A percentile compares a stretch with the other conserved stretches of the same genome.
Evolutionary conservation across 1,140 invertebrate genomes (phyloP).

Genomic region (Leptinotarsa lineolata): DNA sequence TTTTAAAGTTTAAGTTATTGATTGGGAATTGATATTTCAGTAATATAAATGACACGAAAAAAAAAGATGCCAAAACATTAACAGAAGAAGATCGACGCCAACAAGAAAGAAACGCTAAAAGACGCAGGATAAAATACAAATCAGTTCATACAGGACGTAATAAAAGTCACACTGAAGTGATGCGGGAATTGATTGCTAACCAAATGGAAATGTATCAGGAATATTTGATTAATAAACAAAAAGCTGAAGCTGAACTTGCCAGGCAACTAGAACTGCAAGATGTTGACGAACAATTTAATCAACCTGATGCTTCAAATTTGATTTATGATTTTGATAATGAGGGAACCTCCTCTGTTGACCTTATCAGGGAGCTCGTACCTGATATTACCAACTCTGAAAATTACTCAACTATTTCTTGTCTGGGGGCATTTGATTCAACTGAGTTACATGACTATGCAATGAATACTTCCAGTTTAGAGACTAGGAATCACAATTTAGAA

Average conservation of each 20-base stretch:
- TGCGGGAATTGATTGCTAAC: conserved; percentile 66
- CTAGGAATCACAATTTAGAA: not conserved
- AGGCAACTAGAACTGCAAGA: not conserved
- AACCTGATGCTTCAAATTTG: conserved; percentile 14
- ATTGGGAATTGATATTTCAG: conserved; percentile 12
- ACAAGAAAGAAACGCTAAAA: conserved; percentile 66
- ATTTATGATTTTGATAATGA: conserved; percentile 11
- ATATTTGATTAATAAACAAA: conserved; percentile 24
- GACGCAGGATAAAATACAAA: conserved; percentile 66
- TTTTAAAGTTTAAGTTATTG: too few relatives aligned
- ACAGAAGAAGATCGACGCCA: conserved; percentile 60
- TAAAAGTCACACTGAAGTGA: conserved; percentile 65
- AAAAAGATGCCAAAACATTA: conserved; percentile 39
- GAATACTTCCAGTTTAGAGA: not conserved
- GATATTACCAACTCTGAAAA: not conserved
- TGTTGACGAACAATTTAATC: conserved; percentile 19
- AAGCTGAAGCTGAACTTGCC: conserved; percentile 2
- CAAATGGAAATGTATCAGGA: conserved; percentile 57
- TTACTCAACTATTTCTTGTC: not conserved
- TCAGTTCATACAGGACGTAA: conserved; percentile 68
- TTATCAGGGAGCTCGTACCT: not conserved
- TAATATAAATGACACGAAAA: conserved; percentile 20
- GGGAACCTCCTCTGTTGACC: not conserved
- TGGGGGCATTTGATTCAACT: not conserved
- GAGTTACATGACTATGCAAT: too few relatives aligned